Conservation (phyloP, 92 coral and sea anemone species). For the Phenganax stokvisi region DNA sequence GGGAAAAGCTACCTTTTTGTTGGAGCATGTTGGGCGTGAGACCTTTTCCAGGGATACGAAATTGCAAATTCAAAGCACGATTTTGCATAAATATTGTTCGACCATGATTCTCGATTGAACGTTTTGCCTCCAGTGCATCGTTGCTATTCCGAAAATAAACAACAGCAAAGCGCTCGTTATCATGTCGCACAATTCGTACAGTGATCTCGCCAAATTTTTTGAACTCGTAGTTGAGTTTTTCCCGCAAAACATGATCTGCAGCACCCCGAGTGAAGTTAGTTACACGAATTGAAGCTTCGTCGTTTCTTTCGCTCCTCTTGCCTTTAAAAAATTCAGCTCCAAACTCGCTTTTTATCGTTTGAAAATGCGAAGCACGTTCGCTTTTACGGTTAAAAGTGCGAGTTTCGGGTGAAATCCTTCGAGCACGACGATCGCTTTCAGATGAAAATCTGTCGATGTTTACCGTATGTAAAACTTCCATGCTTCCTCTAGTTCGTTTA, state of each 20-base stretch:
- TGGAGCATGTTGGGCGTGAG: conserved; percentile 62
- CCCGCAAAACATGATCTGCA: conserved; percentile 82
- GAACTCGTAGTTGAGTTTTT: conserved; percentile 90
- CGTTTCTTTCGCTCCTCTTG: conserved; percentile 76
- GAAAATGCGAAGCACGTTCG: conserved; percentile 63
- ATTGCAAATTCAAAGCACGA: conserved; percentile 77
- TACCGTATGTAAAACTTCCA: conserved; percentile 83
- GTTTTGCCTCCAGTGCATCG: conserved; percentile 88
- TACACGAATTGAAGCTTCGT: conserved; percentile 85
- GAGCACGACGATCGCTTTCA: conserved; percentile 96
- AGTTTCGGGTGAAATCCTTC: conserved; percentile 71
- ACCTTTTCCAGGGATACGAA: conserved; percentile 64
- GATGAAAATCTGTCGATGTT: conserved; percentile 91
- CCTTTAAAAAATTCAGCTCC: conserved; percentile 74
- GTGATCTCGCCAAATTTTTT: conserved; percentile 93
- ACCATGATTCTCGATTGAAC: conserved; percentile 86
- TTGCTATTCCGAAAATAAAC: conserved; percentile 91
- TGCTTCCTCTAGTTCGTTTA: conserved; percentile 86
- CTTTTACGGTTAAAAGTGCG: conserved; percentile 95
- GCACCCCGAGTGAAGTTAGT: conserved; percentile 78
- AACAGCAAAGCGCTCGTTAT: conserved; percentile 95
- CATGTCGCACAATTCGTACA: conserved; percentile 90
- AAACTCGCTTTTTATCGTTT: conserved; percentile 86
- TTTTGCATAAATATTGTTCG: conserved; percentile 69
- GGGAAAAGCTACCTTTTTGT: conserved; percentile 66